phyloP scores from a whole-genome alignment of 2,113 vertebrate species.

The Odontophorus gujanensis region DNA sequence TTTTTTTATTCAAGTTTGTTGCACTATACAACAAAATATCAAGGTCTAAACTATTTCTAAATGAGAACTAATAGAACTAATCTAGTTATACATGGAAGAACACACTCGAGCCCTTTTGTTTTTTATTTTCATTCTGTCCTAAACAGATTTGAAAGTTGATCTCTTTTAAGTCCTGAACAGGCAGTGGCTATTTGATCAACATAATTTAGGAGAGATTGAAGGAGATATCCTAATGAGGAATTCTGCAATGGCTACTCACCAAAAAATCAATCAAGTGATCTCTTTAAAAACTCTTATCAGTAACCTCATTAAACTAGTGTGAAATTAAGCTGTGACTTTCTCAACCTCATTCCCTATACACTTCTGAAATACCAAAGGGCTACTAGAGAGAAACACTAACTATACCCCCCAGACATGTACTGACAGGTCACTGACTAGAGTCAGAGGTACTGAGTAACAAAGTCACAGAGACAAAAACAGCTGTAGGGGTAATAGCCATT shows the following conservation, averaged over 20 bases:
- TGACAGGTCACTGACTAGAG: background rate
- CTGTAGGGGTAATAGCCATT: background rate
- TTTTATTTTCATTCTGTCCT: background rate
- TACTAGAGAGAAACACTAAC: constrained; percentile 1
- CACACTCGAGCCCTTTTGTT: background rate
- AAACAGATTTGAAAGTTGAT: background rate
- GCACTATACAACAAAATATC: background rate
- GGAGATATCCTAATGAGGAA: constrained; percentile 42
- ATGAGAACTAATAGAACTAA: background rate
- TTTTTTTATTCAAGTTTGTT: background rate
- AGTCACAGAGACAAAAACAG: background rate
- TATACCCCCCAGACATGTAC: background rate
- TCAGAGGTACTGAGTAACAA: background rate
- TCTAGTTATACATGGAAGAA: background rate
- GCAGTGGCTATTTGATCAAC: background rate
- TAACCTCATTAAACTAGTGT: constrained; percentile 61
- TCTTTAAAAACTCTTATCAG: constrained; percentile 33
- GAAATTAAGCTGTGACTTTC: constrained; percentile 38
- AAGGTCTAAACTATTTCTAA: background rate
- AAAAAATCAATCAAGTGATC: constrained; percentile 42
- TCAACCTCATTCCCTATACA: constrained; percentile 19
- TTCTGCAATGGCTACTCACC: constrained; percentile 29
- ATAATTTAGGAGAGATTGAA: constrained; percentile 17
- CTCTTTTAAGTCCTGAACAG: background rate
- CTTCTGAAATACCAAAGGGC: background rate